Conservation (phyloP, 2,113 vertebrate genomes). For the Trochalopteron elliotii region DNA sequence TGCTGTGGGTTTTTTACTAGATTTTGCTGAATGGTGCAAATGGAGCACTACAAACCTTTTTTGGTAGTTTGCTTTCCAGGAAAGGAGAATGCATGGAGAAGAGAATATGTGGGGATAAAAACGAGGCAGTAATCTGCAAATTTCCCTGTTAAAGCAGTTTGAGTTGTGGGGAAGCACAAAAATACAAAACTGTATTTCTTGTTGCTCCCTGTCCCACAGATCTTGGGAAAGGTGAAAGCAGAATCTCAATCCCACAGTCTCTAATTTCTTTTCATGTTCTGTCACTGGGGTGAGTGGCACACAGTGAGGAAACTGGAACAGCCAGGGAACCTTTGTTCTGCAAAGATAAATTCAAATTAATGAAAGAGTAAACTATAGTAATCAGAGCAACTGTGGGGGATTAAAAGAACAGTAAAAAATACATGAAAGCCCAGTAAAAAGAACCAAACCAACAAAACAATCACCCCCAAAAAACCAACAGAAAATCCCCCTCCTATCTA, state of each 20-base stretch:
- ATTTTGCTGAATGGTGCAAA: conserved; percentile 29
- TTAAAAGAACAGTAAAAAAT: not conserved
- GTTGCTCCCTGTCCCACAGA: not conserved
- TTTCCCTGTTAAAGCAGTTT: not conserved
- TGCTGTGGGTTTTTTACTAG: conserved; percentile 28
- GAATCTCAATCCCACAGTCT: not conserved
- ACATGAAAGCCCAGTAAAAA: not conserved
- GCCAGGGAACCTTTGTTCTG: not conserved
- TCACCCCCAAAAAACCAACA: accelerated
- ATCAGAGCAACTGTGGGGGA: not conserved
- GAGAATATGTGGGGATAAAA: not conserved
- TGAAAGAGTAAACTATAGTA: not conserved
- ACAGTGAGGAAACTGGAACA: not conserved
- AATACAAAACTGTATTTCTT: not conserved
- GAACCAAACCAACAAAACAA: not conserved
- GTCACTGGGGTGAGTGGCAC: not conserved
- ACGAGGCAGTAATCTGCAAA: not conserved
- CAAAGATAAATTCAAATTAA: not conserved
- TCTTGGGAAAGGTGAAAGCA: not conserved
- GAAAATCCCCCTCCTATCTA: not conserved
- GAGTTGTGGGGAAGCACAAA: not conserved
- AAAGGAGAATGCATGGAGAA: not conserved
- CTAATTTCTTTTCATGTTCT: not conserved
- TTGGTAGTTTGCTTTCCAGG: not conserved
- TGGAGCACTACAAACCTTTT: not conserved